phyloP scores from a whole-genome alignment of 2,113 vertebrate genomes.

The Anolis sagrei region DNA sequence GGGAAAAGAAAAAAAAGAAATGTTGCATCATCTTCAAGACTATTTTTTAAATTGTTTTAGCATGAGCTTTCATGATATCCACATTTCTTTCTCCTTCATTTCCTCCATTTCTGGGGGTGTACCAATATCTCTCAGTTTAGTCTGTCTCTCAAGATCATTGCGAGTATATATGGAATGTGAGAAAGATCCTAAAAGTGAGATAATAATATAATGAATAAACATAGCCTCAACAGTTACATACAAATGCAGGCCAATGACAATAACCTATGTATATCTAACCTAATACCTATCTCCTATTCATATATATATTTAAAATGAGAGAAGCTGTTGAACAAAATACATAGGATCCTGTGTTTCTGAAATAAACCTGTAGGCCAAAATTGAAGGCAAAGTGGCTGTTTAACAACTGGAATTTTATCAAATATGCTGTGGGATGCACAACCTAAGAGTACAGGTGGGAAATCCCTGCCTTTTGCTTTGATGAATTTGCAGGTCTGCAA shows the following conservation, averaged over 20 bases:
- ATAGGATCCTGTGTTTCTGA: not conserved
- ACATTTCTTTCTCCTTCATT: not conserved
- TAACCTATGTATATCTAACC: too few species aligned
- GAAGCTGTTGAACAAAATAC: not conserved
- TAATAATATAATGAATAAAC: not conserved
- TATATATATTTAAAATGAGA: not conserved
- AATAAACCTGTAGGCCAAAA: not conserved
- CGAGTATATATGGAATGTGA: not conserved
- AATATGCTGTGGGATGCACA: not conserved
- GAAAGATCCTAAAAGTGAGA: not conserved
- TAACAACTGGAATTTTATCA: not conserved
- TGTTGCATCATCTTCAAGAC: too few species aligned
- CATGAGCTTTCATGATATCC: not conserved
- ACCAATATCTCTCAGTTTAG: not conserved
- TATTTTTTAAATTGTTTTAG: too few species aligned
- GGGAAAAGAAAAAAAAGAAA: not conserved
- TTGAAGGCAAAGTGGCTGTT: not conserved
- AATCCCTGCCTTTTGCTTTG: not conserved
- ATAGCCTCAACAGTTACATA: not conserved
- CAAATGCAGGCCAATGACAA: not conserved
- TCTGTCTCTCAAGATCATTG: not conserved
- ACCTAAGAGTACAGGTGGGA: not conserved
- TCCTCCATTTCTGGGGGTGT: not conserved
- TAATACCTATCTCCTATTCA: not conserved
- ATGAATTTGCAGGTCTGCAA: not conserved